phyloP scores from a whole-genome alignment of 2,797 vertebrate genomes.

The Clarias laeviceps region DNA sequence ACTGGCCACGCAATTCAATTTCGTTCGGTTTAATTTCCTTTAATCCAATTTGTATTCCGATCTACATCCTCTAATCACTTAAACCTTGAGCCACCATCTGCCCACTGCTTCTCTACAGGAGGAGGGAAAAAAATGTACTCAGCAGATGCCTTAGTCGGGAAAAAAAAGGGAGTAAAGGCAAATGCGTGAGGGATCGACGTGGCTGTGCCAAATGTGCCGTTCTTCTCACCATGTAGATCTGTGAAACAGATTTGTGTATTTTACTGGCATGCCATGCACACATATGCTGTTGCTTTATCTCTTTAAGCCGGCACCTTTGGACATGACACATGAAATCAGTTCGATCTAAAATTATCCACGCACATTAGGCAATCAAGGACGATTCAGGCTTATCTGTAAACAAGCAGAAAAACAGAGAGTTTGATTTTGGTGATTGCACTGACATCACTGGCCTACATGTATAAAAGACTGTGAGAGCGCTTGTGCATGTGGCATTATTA shows the following conservation, averaged over 20 bases:
- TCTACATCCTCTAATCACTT: conserved; percentile 97
- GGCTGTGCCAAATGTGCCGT: conserved; percentile 41
- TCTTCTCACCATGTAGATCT: neutral
- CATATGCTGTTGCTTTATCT: neutral
- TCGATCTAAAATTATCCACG: conserved; percentile 3
- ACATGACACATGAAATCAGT: neutral
- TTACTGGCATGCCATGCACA: neutral
- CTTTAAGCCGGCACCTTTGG: conserved; percentile 8
- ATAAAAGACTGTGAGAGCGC: neutral
- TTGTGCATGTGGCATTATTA: no score
- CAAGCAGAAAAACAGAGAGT: neutral
- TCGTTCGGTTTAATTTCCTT: conserved; percentile 99
- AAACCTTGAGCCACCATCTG: conserved; percentile 98
- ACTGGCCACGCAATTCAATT: conserved; percentile 91
- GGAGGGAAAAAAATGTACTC: conserved; percentile 75
- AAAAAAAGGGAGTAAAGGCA: conserved; percentile 60
- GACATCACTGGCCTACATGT: conserved; percentile 60
- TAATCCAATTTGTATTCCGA: conserved; percentile 99
- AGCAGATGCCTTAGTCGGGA: conserved; percentile 89
- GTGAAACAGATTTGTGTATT: neutral
- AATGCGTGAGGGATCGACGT: conserved; percentile 54
- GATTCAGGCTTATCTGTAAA: conserved; percentile 4
- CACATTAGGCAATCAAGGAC: conserved; percentile 5
- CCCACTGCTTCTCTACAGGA: conserved; percentile 67
- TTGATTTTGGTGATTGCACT: conserved; percentile 53